phyloP scores from a whole-genome alignment of 2,888 invertebrate genomes.

The Nemoura dubitans region DNA sequence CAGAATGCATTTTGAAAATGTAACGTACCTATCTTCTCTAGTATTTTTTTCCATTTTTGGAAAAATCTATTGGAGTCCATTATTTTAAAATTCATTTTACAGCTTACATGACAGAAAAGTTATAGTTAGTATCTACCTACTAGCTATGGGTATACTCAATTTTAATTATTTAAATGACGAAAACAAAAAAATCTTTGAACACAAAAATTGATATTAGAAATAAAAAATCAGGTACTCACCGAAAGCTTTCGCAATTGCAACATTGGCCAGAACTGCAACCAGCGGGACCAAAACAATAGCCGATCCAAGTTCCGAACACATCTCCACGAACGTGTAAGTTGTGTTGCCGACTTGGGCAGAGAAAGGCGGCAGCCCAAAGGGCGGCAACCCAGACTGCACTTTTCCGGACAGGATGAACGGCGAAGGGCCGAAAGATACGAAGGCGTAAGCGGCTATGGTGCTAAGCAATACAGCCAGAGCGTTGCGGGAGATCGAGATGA shows the following conservation, averaged over 20 bases:
- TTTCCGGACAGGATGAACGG: conserved; percentile 61
- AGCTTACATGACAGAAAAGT: no score
- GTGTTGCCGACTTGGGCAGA: conserved; percentile 68
- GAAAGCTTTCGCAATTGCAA: conserved; percentile 95
- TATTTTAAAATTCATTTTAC: no score
- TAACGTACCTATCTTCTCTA: no score
- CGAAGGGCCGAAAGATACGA: conserved; percentile 63
- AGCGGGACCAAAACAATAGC: conserved; percentile 84
- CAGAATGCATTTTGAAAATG: no score
- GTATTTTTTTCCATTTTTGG: no score
- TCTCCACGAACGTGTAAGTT: conserved; percentile 70
- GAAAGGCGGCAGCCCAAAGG: conserved; percentile 73
- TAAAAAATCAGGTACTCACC: conserved; percentile 66
- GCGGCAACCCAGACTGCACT: conserved; percentile 76
- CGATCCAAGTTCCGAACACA: conserved; percentile 76
- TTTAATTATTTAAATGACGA: no score
- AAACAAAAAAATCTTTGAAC: no score
- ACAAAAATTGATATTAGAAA: no score
- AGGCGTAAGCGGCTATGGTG: conserved; percentile 67
- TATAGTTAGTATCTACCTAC: no score
- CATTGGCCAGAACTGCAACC: conserved; percentile 88
- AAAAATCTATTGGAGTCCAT: no score
- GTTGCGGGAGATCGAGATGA: conserved; percentile 80
- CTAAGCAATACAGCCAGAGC: conserved; percentile 77
- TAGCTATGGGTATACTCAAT: no score